phyloP scores from a whole-genome alignment of 2,797 vertebrate species.

The Lutjanus argentimaculatus region DNA sequence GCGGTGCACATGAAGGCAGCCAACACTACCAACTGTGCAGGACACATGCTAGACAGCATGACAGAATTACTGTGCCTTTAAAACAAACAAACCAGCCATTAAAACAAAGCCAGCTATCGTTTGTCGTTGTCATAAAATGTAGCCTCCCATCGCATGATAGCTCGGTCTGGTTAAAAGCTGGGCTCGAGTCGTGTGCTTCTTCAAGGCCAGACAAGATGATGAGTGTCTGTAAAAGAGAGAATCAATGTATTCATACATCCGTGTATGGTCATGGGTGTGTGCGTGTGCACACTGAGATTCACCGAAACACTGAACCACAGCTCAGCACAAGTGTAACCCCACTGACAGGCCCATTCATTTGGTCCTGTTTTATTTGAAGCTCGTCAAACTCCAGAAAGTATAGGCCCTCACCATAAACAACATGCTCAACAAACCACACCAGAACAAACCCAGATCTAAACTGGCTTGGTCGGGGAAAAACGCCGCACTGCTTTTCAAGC shows the following conservation, averaged over 20 bases:
- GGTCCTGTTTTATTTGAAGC: conserved; percentile 85
- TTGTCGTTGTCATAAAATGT: conserved; percentile 70
- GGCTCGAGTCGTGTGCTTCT: conserved; percentile 52
- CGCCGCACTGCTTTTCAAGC: conserved; percentile 49
- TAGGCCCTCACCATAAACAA: conserved; percentile 87
- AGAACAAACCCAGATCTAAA: conserved; percentile 83
- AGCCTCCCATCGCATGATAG: conserved; percentile 58
- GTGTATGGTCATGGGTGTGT: conserved; percentile 51
- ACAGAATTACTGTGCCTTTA: conserved; percentile 61
- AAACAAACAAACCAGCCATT: conserved; percentile 75
- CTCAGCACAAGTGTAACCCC: conserved; percentile 79
- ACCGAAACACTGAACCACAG: conserved; percentile 73
- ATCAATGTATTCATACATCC: conserved; percentile 54
- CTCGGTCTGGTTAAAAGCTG: conserved; percentile 64
- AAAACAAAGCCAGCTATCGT: conserved; percentile 73
- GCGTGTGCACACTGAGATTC: conserved; percentile 50
- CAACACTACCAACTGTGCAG: conserved; percentile 35
- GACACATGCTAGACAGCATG: conserved; percentile 47
- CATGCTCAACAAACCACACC: conserved; percentile 88
- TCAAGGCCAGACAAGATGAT: conserved; percentile 54
- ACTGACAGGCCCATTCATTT: conserved; percentile 86
- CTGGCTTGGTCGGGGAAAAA: conserved; percentile 65
- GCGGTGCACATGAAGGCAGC: conserved; percentile 22
- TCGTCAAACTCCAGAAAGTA: conserved; percentile 85
- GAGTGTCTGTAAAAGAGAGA: conserved; percentile 50